phyloP scores from a whole-genome alignment of 2,113 vertebrate species.

The Indicator indicator region DNA sequence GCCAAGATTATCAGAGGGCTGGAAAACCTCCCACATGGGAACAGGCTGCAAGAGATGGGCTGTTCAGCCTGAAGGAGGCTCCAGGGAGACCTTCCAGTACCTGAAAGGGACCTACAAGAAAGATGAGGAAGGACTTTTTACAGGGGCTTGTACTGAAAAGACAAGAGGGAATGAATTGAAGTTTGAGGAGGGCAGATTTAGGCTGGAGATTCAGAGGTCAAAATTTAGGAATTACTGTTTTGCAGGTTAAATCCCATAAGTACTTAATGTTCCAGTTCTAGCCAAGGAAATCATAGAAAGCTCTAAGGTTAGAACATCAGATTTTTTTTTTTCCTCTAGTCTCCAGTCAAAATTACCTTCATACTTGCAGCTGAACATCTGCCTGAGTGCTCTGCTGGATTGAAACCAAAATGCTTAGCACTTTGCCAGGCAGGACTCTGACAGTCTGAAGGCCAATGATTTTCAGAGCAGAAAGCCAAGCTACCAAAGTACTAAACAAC shows the following conservation, averaged over 20 bases:
- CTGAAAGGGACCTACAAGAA: no score
- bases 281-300: conserved; percentile 26
- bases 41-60: no score
- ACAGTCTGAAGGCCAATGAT: conserved; percentile 39
- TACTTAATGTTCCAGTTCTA: neutral
- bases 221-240: neutral
- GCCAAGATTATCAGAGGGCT: no score
- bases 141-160: no score
- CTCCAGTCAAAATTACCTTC: conserved; percentile 41
- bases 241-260: neutral
- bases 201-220: neutral
- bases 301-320: neutral
- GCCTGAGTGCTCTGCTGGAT: conserved; percentile 37
- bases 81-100: no score
- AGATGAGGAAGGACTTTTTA: no score
- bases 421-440: neutral
- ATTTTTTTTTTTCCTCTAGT: neutral
- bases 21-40: no score
- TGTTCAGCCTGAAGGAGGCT: no score
- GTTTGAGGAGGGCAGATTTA: no score
- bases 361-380: conserved; percentile 50
- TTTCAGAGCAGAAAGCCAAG: conserved; percentile 26
- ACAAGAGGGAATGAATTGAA: no score
- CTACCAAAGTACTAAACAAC: conserved; percentile 24
- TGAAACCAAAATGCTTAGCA: conserved; percentile 48